Evolutionary conservation across 2,888 invertebrate species (phyloP).

Genomic region (Calliphora vomitoria): DNA sequence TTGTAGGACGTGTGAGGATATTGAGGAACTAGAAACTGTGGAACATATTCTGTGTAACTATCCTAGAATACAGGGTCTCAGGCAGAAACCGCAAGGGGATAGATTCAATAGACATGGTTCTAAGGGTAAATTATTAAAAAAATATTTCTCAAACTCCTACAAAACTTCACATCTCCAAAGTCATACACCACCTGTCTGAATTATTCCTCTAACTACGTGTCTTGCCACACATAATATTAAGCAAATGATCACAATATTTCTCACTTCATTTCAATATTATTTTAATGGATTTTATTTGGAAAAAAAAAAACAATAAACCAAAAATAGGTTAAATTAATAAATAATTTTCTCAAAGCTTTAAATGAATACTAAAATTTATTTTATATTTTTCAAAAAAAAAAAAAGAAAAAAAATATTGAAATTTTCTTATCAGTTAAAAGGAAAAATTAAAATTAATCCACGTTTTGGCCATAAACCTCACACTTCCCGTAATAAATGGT

Average conservation of each 20-base stretch:
- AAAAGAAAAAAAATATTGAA: neutral
- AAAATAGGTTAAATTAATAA: slow-evolving; percentile 66
- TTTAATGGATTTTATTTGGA: neutral
- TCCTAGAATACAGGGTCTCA: too few relatives aligned
- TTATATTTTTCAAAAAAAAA: neutral
- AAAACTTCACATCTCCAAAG: too few relatives aligned
- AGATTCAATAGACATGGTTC: too few relatives aligned
- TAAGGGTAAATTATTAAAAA: too few relatives aligned
- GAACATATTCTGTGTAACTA: too few relatives aligned
- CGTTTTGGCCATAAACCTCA: slow-evolving; percentile 69
- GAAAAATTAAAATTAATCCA: slow-evolving; percentile 53
- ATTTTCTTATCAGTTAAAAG: neutral
- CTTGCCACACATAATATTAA: neutral
- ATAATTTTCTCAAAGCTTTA: slow-evolving; percentile 40
- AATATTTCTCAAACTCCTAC: too few relatives aligned
- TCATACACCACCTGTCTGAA: too few relatives aligned
- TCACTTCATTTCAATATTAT: neutral
- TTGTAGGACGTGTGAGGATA: too few relatives aligned
- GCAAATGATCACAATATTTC: neutral
- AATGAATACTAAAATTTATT: slow-evolving; percentile 35
- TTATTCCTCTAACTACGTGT: neutral
- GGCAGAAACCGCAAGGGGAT: too few relatives aligned
- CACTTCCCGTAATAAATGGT: slow-evolving; percentile 71
- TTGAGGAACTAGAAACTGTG: too few relatives aligned
- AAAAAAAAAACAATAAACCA: too few relatives aligned